Evolutionary conservation across 1,140 invertebrate species (phyloP).

Genomic region (Tetragonula clypearis): DNA sequence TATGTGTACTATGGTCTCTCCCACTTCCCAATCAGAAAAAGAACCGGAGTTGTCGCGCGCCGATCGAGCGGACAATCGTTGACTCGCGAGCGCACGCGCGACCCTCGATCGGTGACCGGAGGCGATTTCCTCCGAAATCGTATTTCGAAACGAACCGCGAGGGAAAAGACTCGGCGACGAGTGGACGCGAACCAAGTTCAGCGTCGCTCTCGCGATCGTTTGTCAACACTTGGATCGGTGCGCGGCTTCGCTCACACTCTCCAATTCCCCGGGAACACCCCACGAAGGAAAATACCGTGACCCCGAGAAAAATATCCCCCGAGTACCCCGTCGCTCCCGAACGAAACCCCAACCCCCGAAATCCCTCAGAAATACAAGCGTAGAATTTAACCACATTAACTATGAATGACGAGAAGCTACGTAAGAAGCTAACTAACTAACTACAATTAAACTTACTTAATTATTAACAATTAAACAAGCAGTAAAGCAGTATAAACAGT

Average conservation of each 20-base stretch:
- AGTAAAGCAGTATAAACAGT: constrained; percentile 82
- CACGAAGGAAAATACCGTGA: background rate
- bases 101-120: background rate
- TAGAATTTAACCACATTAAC: constrained; percentile 81
- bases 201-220: constrained; percentile 31
- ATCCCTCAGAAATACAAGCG: constrained; percentile 73
- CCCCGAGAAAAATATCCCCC: background rate
- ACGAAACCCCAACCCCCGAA: constrained; percentile 15
- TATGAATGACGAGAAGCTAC: constrained; percentile 80
- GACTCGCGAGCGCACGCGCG: constrained; percentile 48
- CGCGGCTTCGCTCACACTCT: constrained; percentile 48
- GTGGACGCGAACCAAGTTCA: background rate
- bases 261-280: constrained; percentile 36
- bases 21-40: constrained; percentile 78
- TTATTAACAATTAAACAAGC: constrained; percentile 82
- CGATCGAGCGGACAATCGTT: constrained; percentile 66
- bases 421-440: constrained; percentile 82
- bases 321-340: background rate
- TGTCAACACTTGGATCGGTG: constrained; percentile 42
- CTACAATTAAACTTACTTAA: constrained; percentile 83
- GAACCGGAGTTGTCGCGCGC: constrained; percentile 54
- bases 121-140: background rate
- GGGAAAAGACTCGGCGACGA: constrained; percentile 9
- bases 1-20: constrained; percentile 83
- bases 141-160: background rate